These are phyloP conservation scores for Cyprinella venusta DNA, from an alignment of 2,797 vertebrate species.

Conservation along the genomic window DNA sequence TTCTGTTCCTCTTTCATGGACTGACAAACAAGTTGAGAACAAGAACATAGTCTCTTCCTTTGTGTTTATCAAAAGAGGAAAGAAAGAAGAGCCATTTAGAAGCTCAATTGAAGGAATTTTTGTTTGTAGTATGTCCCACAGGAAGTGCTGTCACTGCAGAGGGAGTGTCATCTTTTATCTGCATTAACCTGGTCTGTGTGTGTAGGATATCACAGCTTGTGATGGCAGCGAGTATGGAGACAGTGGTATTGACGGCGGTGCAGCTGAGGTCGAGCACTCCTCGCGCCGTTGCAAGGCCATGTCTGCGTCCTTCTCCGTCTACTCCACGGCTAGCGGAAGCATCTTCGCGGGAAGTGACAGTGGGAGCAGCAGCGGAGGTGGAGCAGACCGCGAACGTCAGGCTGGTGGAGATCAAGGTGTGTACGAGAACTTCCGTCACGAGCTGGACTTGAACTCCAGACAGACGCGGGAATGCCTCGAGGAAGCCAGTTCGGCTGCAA, in stretches of 20 bases:
- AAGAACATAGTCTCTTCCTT: conserved; percentile 32
- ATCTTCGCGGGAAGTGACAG: conserved; percentile 91
- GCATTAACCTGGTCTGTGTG: neutral
- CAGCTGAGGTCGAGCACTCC: conserved; percentile 83
- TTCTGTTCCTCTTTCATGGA: conserved; percentile 44
- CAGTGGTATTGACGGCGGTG: conserved; percentile 92
- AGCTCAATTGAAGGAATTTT: conserved; percentile 28
- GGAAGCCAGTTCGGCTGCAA: conserved; percentile 89
- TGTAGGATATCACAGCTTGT: conserved; percentile 88
- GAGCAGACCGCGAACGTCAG: conserved; percentile 78
- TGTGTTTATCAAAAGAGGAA: conserved; percentile 17
- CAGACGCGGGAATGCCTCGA: conserved; percentile 82
- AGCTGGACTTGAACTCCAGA: conserved; percentile 87
- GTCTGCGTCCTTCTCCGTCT: conserved; percentile 91
- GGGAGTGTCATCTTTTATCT: conserved; percentile 5
- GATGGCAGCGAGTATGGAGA: conserved; percentile 95
- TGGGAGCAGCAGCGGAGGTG: conserved; percentile 90
- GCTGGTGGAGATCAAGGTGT: conserved; percentile 77
- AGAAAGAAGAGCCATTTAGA: conserved; percentile 14
- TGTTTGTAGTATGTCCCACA: conserved; percentile 21
- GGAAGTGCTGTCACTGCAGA: conserved; percentile 14
- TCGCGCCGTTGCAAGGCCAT: conserved; percentile 92
- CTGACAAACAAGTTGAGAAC: conserved; percentile 45
- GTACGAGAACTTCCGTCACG: conserved; percentile 94
- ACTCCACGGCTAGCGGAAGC: conserved; percentile 78